These are phyloP conservation scores for Varanus komodoensis DNA, from an alignment of 2,113 vertebrate species.

Conservation along the genomic window DNA sequence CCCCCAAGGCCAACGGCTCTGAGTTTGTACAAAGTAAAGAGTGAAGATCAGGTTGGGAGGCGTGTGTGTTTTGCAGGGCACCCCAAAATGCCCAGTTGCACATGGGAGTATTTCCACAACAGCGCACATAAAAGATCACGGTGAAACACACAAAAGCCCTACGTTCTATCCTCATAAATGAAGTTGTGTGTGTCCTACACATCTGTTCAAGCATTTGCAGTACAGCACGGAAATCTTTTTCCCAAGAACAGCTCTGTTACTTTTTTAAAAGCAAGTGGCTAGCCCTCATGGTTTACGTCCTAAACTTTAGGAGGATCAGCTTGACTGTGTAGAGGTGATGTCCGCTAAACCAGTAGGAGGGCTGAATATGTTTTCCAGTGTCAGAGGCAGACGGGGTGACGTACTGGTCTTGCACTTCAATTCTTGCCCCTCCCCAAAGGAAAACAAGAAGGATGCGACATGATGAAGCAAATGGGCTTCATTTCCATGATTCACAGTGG, in stretches of 20 bases:
- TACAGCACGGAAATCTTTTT: neutral
- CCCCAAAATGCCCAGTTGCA: neutral
- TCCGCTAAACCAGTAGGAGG: no score
- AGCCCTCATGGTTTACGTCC: conserved; percentile 1
- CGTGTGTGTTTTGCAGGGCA: neutral
- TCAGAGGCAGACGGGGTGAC: neutral
- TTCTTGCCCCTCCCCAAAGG: neutral
- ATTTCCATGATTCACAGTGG: neutral
- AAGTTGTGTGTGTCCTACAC: neutral
- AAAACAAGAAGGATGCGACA: neutral
- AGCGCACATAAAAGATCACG: neutral
- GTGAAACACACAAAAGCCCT: neutral
- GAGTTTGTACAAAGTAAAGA: neutral
- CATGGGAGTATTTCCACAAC: neutral
- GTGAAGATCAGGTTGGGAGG: neutral
- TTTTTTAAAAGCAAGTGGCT: neutral
- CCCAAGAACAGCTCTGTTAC: neutral
- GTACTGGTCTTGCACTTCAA: neutral
- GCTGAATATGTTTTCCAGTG: no score
- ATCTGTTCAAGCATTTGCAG: neutral
- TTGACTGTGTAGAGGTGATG: neutral
- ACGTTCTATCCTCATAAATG: neutral
- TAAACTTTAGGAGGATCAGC: neutral
- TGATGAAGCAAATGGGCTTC: neutral
- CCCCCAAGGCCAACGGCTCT: neutral